Base-by-base conservation (phyloP, 2,113 vertebrate species). In the Pteruthius melanotis region DNA sequence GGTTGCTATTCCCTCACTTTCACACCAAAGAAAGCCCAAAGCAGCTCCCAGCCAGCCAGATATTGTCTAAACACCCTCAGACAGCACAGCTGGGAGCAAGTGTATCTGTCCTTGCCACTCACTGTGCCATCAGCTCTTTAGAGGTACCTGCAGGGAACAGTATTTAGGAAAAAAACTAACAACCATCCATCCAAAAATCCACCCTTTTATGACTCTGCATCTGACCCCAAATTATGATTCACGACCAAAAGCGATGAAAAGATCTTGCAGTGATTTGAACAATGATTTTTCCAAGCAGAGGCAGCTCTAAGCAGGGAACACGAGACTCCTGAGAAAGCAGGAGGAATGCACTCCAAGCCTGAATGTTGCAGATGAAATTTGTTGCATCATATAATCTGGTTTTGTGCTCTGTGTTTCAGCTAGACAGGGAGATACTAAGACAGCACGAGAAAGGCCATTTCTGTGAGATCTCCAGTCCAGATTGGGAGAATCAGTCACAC, bases 271-370 rank as follows among this genome's bases (percentile, higher is more conserved):
- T 49, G 76, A 86, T n/a, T 77, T 40, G 64, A 94, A 77, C 68
- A 94, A 60, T 44, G 57, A 40, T 31, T 94, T 85, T 81, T 78
- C 88, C 76, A 71, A 83, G 54, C 79, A 75, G 26, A 78, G 44
- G 65, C 80, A 81, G 56, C 5, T 59, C 79, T 52, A 60, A 63
- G 42, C 7, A 3, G 50, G 80, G 44, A 96, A 86, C 2, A 17
- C 1, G 39, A 95, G 90, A 90, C 60, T 88, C 85, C 64, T 86
- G 85, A 90, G 92, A 91, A 95, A 92, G 65, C 66, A 45, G 68
- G 44, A 91, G 83, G 69, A 93, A 93, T 45, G 77, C 64, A 11
- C 64, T 68, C 64, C 31, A 30, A 83, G 80, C 49, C 68, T 20
- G 40, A 88, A 57, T 0, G 0, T 87, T 89, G 90, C 68, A 59